These are phyloP conservation scores for Dendrolimus punctatus DNA, from an alignment of 1,140 invertebrate species.

Conservation along the genomic window DNA sequence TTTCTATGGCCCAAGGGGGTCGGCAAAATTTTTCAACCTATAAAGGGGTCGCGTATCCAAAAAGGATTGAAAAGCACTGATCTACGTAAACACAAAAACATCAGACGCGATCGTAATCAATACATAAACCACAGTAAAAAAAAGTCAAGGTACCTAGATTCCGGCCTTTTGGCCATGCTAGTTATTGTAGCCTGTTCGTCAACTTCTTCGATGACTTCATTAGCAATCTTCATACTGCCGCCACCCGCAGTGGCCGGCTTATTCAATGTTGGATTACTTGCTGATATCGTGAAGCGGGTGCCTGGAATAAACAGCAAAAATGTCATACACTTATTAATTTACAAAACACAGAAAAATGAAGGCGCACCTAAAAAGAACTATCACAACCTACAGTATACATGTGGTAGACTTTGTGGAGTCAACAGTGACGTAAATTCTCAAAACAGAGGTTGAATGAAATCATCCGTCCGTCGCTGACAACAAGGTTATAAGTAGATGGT, in stretches of 20 bases:
- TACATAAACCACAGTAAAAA: too few relatives aligned
- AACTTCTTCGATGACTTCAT: slow-evolving; percentile 86
- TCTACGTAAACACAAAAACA: too few relatives aligned
- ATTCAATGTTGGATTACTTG: slow-evolving; percentile 51
- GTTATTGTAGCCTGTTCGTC: slow-evolving; percentile 86
- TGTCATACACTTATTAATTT: not conserved
- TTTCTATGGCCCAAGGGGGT: too few relatives aligned
- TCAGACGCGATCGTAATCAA: too few relatives aligned
- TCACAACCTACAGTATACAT: not conserved
- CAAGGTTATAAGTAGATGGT: too few relatives aligned
- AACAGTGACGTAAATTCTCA: too few relatives aligned
- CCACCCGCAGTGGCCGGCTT: slow-evolving; percentile 42
- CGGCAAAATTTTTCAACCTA: too few relatives aligned
- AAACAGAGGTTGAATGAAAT: too few relatives aligned
- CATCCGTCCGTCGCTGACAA: too few relatives aligned
- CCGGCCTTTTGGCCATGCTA: slow-evolving; percentile 75
- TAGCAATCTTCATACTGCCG: slow-evolving; percentile 81
- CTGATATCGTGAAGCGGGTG: slow-evolving; percentile 47
- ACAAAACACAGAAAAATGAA: not conserved
- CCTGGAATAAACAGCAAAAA: slow-evolving; percentile 19
- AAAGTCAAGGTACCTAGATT: slow-evolving; percentile 41
- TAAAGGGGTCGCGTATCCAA: too few relatives aligned
- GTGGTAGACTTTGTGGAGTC: not conserved
- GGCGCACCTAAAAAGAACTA: not conserved
- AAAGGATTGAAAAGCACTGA: too few relatives aligned